Evolutionary conservation across 2,797 vertebrate species (phyloP).

Genomic region (Myripristis jacobus): DNA sequence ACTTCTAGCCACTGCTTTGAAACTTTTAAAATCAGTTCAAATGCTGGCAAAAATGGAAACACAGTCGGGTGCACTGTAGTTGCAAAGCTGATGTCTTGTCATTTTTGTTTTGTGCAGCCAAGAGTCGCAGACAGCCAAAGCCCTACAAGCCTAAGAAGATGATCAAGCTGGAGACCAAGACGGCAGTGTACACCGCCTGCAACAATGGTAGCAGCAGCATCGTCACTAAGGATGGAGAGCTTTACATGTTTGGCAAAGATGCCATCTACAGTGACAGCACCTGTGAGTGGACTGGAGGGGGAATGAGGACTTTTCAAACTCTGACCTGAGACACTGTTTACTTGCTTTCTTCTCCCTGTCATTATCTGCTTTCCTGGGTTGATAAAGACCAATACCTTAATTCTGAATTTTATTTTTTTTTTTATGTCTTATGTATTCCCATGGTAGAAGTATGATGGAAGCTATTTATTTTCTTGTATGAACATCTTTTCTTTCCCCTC

Average conservation of each 20-base stretch:
- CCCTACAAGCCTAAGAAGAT: slow-evolving; percentile 99
- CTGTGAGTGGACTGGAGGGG: slow-evolving; percentile 85
- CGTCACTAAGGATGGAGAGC: slow-evolving; percentile 97
- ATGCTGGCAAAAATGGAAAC: not conserved
- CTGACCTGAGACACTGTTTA: not conserved
- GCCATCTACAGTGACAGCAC: slow-evolving; percentile 98
- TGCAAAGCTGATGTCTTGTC: slow-evolving; percentile 7
- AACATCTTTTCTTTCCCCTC: slow-evolving; percentile 18
- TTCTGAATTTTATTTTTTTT: not conserved
- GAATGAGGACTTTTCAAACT: slow-evolving; percentile 1
- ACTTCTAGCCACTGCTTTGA: no score
- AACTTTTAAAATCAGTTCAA: not conserved
- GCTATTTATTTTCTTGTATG: not conserved
- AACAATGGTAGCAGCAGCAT: slow-evolving; percentile 99
- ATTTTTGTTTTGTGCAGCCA: slow-evolving; percentile 82
- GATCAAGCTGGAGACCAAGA: slow-evolving; percentile 98
- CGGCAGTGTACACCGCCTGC: slow-evolving; percentile 92
- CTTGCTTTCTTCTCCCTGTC: not conserved
- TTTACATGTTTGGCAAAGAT: slow-evolving; percentile 99
- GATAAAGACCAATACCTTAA: not conserved
- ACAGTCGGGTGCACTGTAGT: not conserved
- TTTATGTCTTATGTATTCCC: not conserved
- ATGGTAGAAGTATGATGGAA: no score
- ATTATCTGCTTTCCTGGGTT: not conserved
- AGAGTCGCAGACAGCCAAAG: slow-evolving; percentile 97